Conservation (phyloP, 2,113 vertebrate species). For the Cygnus atratus region DNA sequence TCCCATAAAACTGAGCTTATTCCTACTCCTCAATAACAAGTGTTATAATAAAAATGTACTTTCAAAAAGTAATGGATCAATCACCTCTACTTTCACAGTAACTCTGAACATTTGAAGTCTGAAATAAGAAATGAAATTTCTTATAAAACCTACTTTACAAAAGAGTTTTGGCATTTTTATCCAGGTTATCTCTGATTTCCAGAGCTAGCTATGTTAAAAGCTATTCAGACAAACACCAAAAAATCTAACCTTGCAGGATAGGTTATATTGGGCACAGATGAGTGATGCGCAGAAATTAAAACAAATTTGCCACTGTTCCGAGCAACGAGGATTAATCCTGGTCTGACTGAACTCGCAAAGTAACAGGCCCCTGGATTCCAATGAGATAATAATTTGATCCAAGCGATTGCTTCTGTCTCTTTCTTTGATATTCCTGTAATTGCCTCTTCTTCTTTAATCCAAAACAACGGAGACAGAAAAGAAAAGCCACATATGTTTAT, state of each 20-base stretch:
- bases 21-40: background rate
- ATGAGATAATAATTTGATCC: slow-evolving; percentile 63
- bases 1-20: background rate
- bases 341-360: slow-evolving; percentile 4
- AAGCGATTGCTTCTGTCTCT: slow-evolving; percentile 48
- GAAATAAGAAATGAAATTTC: background rate
- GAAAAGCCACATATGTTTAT: slow-evolving; percentile 49
- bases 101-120: background rate
- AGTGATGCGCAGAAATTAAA: slow-evolving; percentile 9
- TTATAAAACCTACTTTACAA: background rate
- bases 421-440: slow-evolving; percentile 60
- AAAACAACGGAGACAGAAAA: slow-evolving; percentile 59
- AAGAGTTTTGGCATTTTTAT: background rate
- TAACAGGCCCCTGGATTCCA: slow-evolving; percentile 34
- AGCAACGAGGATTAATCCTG: background rate
- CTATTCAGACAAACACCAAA: background rate
- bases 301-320: slow-evolving; percentile 44
- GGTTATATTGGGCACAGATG: slow-evolving; percentile 44
- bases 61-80: background rate
- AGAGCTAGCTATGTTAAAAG: background rate
- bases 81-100: background rate
- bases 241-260: background rate
- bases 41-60: background rate
- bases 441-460: slow-evolving; percentile 55
- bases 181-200: background rate